Evolutionary conservation across 2,797 vertebrate genomes (phyloP).

Genomic region (Thalassophryne amazonica): DNA sequence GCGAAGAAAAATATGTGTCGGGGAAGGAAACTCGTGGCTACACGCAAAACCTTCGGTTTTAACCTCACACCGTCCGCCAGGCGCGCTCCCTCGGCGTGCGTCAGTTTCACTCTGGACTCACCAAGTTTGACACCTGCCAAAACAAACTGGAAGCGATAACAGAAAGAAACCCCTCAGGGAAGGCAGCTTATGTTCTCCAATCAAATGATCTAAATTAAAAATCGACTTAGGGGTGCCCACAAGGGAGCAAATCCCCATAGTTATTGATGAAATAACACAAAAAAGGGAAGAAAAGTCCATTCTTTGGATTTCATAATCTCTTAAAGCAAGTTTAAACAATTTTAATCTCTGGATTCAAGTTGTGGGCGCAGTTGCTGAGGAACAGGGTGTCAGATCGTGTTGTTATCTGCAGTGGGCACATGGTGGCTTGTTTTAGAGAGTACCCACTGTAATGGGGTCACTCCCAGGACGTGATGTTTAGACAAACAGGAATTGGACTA

Average conservation of each 20-base stretch:
- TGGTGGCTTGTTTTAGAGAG: background rate
- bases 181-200: conserved; percentile 1
- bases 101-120: conserved; percentile 39
- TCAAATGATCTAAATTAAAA: conserved; percentile 26
- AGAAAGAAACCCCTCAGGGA: conserved; percentile 10
- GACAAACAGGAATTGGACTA: too few relatives aligned
- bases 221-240: background rate
- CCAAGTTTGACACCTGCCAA: conserved; percentile 35
- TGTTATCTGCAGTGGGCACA: conserved; percentile 13
- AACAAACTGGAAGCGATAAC: conserved; percentile 44
- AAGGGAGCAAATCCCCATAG: too few relatives aligned
- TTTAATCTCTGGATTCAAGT: background rate
- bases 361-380: background rate
- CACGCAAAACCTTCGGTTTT: conserved; percentile 23
- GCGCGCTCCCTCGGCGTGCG: conserved; percentile 38
- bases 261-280: too few relatives aligned
- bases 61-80: conserved; percentile 25
- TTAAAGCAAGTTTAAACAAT: background rate
- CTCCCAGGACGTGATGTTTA: too few relatives aligned
- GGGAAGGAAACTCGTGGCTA: conserved; percentile 13
- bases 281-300: background rate
- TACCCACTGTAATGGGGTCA: too few relatives aligned
- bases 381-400: background rate
- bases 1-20: conserved; percentile 1
- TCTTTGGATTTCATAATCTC: background rate